A percentile compares a stretch with the other conserved stretches of the same genome.
phyloP scores from a whole-genome alignment of 2,113 vertebrate genomes.

The Catharus fuscescens region DNA sequence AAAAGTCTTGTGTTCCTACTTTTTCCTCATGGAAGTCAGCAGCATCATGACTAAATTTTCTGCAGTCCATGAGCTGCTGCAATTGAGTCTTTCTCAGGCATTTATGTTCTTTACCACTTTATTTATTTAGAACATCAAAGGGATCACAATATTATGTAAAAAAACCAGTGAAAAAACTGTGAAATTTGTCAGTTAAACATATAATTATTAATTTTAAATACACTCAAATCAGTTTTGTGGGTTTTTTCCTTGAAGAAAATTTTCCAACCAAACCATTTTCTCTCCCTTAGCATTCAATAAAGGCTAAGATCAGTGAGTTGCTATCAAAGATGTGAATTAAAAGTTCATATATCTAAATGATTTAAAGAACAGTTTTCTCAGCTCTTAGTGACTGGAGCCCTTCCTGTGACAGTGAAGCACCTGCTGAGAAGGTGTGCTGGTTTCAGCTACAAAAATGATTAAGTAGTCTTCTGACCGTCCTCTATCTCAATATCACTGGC shows the following conservation, averaged over 20 bases:
- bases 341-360: not conserved
- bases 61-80: not conserved
- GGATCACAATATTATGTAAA: not conserved
- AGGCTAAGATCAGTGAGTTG: not conserved
- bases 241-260: not conserved
- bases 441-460: not conserved
- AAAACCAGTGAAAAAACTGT: not conserved
- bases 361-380: not conserved
- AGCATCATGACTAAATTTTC: not conserved
- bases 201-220: not conserved
- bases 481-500: not conserved
- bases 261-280: rapidly evolving
- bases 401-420: not conserved
- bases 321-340: not conserved
- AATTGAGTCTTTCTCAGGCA: not conserved
- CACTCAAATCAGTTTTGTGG: not conserved
- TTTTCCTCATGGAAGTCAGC: not conserved
- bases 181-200: not conserved
- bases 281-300: not conserved
- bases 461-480: not conserved
- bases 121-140: not conserved
- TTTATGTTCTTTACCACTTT: not conserved
- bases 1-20: not conserved
- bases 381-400: not conserved
- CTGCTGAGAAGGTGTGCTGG: not conserved